Conservation (phyloP, 2,113 vertebrate species). For the Ciconia boyciana region DNA sequence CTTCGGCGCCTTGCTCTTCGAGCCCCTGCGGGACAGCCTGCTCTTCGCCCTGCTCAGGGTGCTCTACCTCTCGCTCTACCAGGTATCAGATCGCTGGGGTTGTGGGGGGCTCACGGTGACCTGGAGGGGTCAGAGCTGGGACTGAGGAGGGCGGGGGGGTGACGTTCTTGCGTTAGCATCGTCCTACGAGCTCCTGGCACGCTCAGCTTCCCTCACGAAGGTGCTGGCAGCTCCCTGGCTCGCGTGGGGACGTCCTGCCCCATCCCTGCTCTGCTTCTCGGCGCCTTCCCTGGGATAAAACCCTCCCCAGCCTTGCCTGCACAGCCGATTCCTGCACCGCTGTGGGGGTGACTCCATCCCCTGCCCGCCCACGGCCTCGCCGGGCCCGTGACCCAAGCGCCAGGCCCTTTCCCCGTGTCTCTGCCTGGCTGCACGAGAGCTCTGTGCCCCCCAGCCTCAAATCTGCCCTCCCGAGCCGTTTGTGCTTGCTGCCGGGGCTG, state of each 20-base stretch:
- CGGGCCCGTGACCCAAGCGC: background rate
- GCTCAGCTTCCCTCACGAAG: fast-evolving
- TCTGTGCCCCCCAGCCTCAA: background rate
- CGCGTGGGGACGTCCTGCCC: fast-evolving
- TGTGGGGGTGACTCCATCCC: background rate
- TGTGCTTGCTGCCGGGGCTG: background rate
- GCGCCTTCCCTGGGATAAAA: background rate
- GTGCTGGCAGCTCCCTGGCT: background rate
- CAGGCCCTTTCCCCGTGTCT: background rate
- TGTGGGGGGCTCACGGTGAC: too few relatives aligned
- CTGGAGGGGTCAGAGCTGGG: too few relatives aligned
- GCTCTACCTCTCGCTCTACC: too few relatives aligned
- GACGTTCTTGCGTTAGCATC: fast-evolving
- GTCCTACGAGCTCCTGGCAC: fast-evolving
- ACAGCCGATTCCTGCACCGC: too few relatives aligned
- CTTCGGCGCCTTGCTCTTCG: too few relatives aligned
- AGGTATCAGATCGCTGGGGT: too few relatives aligned
- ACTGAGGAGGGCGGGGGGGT: too few relatives aligned
- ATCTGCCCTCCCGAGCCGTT: background rate
- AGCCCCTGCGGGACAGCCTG: too few relatives aligned
- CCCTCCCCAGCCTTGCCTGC: too few relatives aligned
- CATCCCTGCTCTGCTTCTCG: background rate
- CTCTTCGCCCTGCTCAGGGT: too few relatives aligned
- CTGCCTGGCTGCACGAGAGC: too few relatives aligned
- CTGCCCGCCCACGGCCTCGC: fast-evolving